Conservation (phyloP, 2,113 vertebrate genomes). For the Pseudorhombus dupliciocellatus region DNA sequence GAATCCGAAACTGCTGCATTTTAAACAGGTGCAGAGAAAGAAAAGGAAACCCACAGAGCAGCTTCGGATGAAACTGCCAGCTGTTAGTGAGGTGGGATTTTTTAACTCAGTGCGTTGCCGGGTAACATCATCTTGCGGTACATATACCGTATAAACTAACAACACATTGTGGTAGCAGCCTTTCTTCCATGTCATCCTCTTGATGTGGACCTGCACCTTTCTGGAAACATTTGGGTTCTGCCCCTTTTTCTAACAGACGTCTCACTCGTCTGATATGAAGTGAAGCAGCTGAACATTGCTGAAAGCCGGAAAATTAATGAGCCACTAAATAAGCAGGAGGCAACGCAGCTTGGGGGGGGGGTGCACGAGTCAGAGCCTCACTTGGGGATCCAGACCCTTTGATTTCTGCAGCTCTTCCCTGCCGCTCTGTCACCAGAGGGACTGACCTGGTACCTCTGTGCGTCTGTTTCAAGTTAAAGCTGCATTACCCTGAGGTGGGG, state of each 20-base stretch:
- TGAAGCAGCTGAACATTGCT: not conserved
- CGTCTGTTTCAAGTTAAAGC: slow-evolving; percentile 57
- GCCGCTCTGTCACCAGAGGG: slow-evolving; percentile 8
- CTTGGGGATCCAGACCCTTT: slow-evolving; percentile 3
- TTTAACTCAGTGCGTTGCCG: too few relatives aligned
- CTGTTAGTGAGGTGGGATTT: too few relatives aligned
- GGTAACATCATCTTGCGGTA: not conserved
- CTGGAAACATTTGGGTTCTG: not conserved
- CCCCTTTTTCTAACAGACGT: not conserved
- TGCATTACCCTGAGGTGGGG: slow-evolving; percentile 22
- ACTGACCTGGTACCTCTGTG: slow-evolving; percentile 10
- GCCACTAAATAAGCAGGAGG: not conserved
- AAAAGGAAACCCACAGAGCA: too few relatives aligned
- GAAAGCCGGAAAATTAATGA: not conserved
- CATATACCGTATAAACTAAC: not conserved
- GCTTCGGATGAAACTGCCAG: too few relatives aligned
- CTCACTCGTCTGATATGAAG: not conserved
- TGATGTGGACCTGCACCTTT: not conserved
- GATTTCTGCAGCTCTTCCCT: slow-evolving; percentile 11
- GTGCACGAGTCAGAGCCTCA: slow-evolving; percentile 2
- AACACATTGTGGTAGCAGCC: not conserved
- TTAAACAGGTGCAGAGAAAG: too few relatives aligned
- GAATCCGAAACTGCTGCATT: too few relatives aligned
- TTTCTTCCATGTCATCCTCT: too few relatives aligned
- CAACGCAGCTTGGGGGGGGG: not conserved